Base-by-base conservation (phyloP, 1,140 invertebrate genomes). In the Drosophila kurseongensis region DNA sequence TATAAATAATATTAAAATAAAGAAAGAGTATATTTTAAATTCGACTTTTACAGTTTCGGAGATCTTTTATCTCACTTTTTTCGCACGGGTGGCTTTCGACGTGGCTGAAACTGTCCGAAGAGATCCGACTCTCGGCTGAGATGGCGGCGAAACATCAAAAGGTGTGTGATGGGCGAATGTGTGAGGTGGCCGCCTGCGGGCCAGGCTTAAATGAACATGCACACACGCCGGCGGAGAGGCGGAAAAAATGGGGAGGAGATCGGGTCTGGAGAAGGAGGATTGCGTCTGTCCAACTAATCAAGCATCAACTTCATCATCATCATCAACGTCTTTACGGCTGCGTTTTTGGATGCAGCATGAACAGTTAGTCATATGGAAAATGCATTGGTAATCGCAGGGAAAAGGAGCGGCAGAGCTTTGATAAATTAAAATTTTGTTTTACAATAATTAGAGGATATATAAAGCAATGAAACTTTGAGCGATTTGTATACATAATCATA, bases 141-240 rank as follows among this genome's bases (percentile, higher is more conserved):
- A 27, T 66, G 76, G 58, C 82, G 79, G 82, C 71, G 52, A 48
- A 67, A 86, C 82, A 61, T 86, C 83, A 86, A 86, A 86, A 63
- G 67, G 61, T 44, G 65, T 63, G 62, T 47, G 59, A 50, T 42
- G 48, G 42, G 47, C 44, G 40, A 58, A 44, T 69, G 45, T 84
- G 81, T 84, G 83, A 71, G 51, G 45, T 38, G 29, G 73, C 57
- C 63, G 81, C 82, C 83, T 78, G 78, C 82, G 69, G 83, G 75
- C 75, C 83, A 63, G 66, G 73, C 62, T 71, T 18, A 78, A 75
- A 75, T 78, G 68, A 75, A 65, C 81, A 78, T 80, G 65, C 69
- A 68, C 58, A 66, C 65, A 44, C 45, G 55, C n/a, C 18, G 38
- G 51, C 14, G 41, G 13, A 35, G 41, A 23, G 47, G 14, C 18